Conservation (phyloP, 1,140 invertebrate genomes). For the Chrysopa pallens region DNA sequence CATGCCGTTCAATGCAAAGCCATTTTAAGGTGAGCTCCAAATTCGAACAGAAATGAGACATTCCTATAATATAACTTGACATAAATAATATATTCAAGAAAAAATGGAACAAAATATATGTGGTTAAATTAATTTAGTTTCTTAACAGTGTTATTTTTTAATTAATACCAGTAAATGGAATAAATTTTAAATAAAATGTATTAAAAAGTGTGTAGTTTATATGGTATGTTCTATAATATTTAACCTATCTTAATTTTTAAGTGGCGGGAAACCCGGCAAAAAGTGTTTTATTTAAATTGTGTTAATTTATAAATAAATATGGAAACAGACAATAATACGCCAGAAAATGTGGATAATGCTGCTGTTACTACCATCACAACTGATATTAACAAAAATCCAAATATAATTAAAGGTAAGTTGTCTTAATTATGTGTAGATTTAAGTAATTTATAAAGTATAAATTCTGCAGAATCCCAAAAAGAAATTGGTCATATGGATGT, state of each 20-base stretch:
- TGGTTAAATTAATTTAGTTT: no score
- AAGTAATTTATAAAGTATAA: not conserved
- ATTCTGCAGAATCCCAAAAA: constrained; percentile 42
- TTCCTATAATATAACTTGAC: no score
- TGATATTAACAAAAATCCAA: constrained; percentile 43
- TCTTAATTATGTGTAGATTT: not conserved
- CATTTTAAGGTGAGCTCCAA: not conserved
- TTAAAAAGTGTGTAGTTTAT: no score
- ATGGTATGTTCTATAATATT: no score
- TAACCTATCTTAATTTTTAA: not conserved
- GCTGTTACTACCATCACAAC: constrained; percentile 31
- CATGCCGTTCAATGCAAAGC: not conserved
- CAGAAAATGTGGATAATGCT: constrained; percentile 21
- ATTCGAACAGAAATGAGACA: not conserved
- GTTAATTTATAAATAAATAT: not conserved
- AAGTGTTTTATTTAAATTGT: not conserved
- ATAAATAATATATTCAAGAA: no score
- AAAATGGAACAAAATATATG: no score
- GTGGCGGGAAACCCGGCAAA: not conserved
- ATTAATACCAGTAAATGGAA: no score
- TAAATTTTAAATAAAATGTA: no score
- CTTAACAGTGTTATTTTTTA: no score
- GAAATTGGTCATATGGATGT: constrained; percentile 56
- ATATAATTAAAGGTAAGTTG: constrained; percentile 38
- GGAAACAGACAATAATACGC: not conserved